Evolutionary conservation across 2,797 vertebrate genomes (phyloP).

Genomic region (Lacerta agilis): DNA sequence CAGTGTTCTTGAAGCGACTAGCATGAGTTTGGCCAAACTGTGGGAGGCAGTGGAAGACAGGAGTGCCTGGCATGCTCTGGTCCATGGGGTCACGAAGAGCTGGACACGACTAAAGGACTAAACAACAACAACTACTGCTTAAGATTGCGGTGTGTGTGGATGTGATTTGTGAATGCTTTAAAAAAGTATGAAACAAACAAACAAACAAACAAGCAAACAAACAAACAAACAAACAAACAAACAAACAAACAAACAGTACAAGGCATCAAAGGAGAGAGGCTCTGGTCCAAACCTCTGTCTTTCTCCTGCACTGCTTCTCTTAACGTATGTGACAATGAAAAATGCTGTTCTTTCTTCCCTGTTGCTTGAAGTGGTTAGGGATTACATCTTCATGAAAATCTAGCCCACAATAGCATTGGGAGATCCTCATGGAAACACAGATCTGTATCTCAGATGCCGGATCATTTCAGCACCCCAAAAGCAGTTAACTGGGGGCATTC

Average conservation of each 20-base stretch:
- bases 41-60: no score
- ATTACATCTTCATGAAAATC: neutral
- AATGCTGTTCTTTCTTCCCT: neutral
- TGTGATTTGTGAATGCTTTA: neutral
- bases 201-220: neutral
- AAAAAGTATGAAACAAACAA: neutral
- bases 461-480: neutral
- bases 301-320: neutral
- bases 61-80: no score
- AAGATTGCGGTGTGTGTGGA: neutral
- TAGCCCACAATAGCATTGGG: neutral
- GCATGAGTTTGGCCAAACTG: no score
- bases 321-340: neutral
- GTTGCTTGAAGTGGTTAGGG: neutral
- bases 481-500: neutral
- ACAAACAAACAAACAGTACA: no score
- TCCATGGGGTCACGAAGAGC: no score
- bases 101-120: no score
- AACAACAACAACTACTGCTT: no score
- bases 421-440: neutral
- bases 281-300: neutral
- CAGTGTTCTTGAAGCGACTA: accelerated
- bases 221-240: neutral
- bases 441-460: neutral
- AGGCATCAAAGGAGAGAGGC: neutral